Conservation (phyloP, 2,888 invertebrate genomes). For the Drosophila nr. medialis region DNA sequence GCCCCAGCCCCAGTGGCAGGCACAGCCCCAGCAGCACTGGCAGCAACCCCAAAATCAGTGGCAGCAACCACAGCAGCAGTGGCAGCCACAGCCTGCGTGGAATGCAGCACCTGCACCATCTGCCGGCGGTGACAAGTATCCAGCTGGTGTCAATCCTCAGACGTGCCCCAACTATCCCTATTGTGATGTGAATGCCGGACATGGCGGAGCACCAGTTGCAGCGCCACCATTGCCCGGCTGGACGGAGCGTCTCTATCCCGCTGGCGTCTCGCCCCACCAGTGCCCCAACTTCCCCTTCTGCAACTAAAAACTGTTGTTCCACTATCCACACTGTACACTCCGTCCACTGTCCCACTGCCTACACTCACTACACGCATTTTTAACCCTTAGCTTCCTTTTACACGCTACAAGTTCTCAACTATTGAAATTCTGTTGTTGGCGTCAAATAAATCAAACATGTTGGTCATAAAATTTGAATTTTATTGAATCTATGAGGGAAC, state of each 20-base stretch:
- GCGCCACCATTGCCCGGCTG: conserved; percentile 85
- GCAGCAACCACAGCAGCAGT: conserved; percentile 58
- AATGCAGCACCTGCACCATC: conserved; percentile 77
- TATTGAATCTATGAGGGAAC: background rate
- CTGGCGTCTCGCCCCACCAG: conserved; percentile 85
- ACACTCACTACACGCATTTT: conserved; percentile 38
- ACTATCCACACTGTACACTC: conserved; percentile 7
- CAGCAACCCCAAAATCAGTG: conserved; percentile 71
- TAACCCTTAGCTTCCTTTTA: conserved; percentile 44
- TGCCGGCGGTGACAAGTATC: conserved; percentile 84
- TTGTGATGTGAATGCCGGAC: conserved; percentile 84
- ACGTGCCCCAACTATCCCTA: conserved; percentile 86
- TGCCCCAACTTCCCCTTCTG: conserved; percentile 86
- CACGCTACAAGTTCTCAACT: conserved; percentile 68
- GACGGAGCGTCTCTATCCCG: conserved; percentile 85
- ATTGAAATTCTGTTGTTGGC: conserved; percentile 76
- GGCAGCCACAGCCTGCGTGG: conserved; percentile 77
- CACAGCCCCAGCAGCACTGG: conserved; percentile 82
- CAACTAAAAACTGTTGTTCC: conserved; percentile 67
- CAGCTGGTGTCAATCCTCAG: conserved; percentile 85
- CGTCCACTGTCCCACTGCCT: conserved; percentile 18
- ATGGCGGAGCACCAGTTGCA: conserved; percentile 78
- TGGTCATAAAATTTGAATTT: conserved; percentile 51
- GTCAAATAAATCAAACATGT: conserved; percentile 72
- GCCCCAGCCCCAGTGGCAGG: conserved; percentile 68